phyloP scores from a whole-genome alignment of 2,113 vertebrate species.

The Cyanoderma ruficeps region DNA sequence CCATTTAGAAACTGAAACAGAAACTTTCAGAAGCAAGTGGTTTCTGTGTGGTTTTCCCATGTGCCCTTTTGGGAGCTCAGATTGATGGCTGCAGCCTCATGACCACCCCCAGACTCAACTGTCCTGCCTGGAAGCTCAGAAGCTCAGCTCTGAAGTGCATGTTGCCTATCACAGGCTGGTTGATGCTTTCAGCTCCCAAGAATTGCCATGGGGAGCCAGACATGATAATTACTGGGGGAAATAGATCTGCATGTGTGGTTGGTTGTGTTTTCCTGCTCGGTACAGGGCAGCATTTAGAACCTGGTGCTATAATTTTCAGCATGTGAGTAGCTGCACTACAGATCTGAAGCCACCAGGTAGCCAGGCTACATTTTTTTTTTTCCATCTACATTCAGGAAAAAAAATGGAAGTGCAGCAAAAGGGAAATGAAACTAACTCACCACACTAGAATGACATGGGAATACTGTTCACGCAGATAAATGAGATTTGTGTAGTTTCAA shows the following conservation, averaged over 20 bases:
- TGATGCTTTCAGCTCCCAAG: not conserved
- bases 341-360: not conserved
- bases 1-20: not conserved
- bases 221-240: not conserved
- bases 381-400: not conserved
- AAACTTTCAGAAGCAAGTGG: not conserved
- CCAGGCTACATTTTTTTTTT: not conserved
- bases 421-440: not conserved
- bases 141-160: not conserved
- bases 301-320: not conserved
- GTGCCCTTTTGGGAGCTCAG: not conserved
- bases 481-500: not conserved
- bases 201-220: not conserved
- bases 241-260: not conserved
- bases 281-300: not conserved
- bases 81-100: not conserved
- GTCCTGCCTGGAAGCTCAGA: not conserved
- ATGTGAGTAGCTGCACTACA: not conserved
- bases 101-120: rapidly evolving
- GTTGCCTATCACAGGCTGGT: not conserved
- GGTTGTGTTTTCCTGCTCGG: not conserved
- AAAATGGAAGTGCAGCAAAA: not conserved
- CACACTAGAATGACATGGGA: not conserved
- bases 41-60: not conserved
- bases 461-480: not conserved